Evolutionary conservation across 2,113 vertebrate genomes (phyloP), one percentile per base, ranked within the genome.

Genomic region (Siphamia tubifer): DNA sequence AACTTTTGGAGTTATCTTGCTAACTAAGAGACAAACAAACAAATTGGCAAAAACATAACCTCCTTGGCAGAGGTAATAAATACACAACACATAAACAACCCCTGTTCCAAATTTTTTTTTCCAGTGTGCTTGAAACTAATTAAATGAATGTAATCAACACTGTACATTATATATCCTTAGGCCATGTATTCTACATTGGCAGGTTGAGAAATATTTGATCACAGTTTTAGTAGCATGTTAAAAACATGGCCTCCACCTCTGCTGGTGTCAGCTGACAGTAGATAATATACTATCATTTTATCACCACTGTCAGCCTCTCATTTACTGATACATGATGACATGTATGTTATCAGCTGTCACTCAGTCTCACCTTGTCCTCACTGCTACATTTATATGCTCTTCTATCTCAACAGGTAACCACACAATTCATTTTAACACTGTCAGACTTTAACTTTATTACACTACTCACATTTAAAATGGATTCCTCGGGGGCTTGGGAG

Each of bases 311-410:
- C 52, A 57, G 5, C 34, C n/a, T 15, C 36, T 10, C n/a, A 3
- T 62, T 60, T 24, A 54, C 68, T 68, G 68, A 77, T 55, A 27
- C 35, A 36, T 43, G 32, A 0, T 54, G 78, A 69, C 65, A 66
- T 52, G 32, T 58, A 42, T 75, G 61, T 78, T 47, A 28, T 15
- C 56, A 32, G 63, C 73, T 75, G 62, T 52, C 79, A 51, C 56
- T 69, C 70, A 57, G 19, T 15, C 32, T 45, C 38, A 3, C 40
- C 43, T 35, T 23, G 13, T 32, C 48, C 36, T 11, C 9, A 32
- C 48, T 23, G 24, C 17, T 2, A 44, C 72, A 66, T 66, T 30
- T 49, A 68, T 57, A 71, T 36, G 11, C 6, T 34, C 10, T 44
- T 10, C 21, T 20, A 13, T 53, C 54, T 49, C 54, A 45, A 69